Base-by-base conservation (phyloP, 92 coral and sea anemone genomes). In the Umimayanthus chanpuru region DNA sequence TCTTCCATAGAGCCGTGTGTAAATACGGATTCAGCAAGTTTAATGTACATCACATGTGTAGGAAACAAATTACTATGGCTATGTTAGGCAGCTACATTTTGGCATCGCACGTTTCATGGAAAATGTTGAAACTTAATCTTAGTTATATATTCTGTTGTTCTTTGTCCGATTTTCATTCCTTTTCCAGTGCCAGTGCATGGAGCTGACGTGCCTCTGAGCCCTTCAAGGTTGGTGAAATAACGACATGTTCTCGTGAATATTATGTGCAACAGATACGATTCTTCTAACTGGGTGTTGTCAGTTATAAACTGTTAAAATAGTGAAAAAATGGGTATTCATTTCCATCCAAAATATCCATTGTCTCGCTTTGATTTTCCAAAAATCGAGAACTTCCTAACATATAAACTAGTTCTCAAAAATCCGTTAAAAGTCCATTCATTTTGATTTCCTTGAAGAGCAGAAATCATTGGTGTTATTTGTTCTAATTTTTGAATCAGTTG, bases 151-250 rank as follows among this genome's bases (percentile, higher is more conserved):
- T 40, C 16, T 43, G 6, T 4, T 36, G 3, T 74, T 9, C 38
- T 30, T 29, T 72, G 41, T 72, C 20, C 40, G 20, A 25, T 36
- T 65, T 68, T 7, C 5, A 18, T 39, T 25, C 43, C 0, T 65
- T 30, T 20, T 83, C 32, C 41, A 83, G 87, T 58, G 26, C 87
- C 67, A 26, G 29, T 83, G 21, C 61, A 64, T 25, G 87, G 87
- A 32, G 87, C 28, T 44, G 87, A 83, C 47, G 55, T 68, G 40
- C 77, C 87, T 28, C 32, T 47, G 67, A 44, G 55, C 25, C 77
- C 87, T 23, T 9, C 77, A 43, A 83, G 87, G 87, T 83, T 55
- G 44, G 87, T 83, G 23, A n/a, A 50, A n/a, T 44, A 78, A 78
- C 55, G 20, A 53, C 58, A 29, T 72, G 14, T 6, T 72, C 7